Evolutionary conservation across 2,797 vertebrate species (phyloP), one percentile per base, ranked within the genome.

Genomic region (Tenualosa thibaudeaui): DNA sequence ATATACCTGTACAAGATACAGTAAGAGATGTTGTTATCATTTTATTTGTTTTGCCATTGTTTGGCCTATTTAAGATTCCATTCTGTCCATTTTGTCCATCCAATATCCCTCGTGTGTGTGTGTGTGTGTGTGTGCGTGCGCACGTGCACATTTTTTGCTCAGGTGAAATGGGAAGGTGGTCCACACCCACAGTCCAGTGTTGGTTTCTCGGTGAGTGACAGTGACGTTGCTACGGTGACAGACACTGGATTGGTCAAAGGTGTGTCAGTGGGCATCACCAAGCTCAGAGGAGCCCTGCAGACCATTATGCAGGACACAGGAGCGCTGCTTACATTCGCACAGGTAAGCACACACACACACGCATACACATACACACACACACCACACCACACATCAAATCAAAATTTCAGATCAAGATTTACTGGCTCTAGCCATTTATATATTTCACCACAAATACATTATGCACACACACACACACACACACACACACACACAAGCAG

Each of bases 111-210:
- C 8, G 54, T 56, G 54, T 51, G 54, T 22, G 19, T 22, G 54
- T 56, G 54, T 56, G 54, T 56, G 54, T 56, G 54, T 51, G 50
- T 51, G 50, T 75, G 68, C 43, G 37, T 75, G 60, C 40, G 65
- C 40, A 19, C 40, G 31, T 71, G n/a, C n/a, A n/a, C n/a, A n/a
- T 8, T 81, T 40, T 82, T 3, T 84, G n/a, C 87, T 5, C 81
- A 97, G 96, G 90, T 97, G 86, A 95, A 94, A 62, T 95, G 96
- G 0, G 95, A 96, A 89, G 96, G 95, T 9, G 95, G 96, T 31
- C 95, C 95, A 1, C 95, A 96, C 81, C 94, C 96, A 53, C 95
- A 95, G 68, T 95, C 95, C 89, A 94, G 94, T 89, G 93, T 96
- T 7, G 89, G 94, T 53, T 96, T 96, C 90, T 94, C 95, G 4